Evolutionary conservation across 2,113 vertebrate genomes (phyloP).

Genomic region (Balaeniceps rex): DNA sequence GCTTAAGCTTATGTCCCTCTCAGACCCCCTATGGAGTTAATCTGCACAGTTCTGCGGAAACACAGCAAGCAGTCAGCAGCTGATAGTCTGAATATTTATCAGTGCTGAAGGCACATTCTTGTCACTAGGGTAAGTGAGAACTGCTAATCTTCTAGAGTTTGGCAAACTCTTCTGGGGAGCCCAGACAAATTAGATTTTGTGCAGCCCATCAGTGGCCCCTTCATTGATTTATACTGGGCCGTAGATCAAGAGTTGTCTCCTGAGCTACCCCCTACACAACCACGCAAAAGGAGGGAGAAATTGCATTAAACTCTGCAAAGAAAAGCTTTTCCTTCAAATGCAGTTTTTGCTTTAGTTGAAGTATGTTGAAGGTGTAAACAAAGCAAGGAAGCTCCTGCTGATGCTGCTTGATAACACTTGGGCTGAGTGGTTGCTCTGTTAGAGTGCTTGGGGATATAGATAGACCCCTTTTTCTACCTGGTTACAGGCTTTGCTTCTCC

Average conservation of each 20-base stretch:
- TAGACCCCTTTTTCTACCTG: background rate
- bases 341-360: background rate
- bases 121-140: background rate
- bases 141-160: background rate
- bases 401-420: background rate
- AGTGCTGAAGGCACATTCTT: background rate
- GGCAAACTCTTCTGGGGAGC: background rate
- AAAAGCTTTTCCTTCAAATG: background rate
- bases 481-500: background rate
- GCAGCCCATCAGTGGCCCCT: background rate
- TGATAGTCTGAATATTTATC: background rate
- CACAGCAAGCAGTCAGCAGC: background rate
- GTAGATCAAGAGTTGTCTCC: background rate
- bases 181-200: background rate
- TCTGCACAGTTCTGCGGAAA: background rate
- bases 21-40: background rate
- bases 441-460: background rate
- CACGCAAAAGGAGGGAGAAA: background rate
- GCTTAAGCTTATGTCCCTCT: background rate
- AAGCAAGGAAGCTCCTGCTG: background rate
- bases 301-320: background rate
- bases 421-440: background rate
- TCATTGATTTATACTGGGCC: background rate
- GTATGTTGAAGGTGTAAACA: background rate
- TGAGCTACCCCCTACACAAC: background rate